phyloP scores from a whole-genome alignment of 2,797 vertebrate species.

The Catostomus latipinnis region DNA sequence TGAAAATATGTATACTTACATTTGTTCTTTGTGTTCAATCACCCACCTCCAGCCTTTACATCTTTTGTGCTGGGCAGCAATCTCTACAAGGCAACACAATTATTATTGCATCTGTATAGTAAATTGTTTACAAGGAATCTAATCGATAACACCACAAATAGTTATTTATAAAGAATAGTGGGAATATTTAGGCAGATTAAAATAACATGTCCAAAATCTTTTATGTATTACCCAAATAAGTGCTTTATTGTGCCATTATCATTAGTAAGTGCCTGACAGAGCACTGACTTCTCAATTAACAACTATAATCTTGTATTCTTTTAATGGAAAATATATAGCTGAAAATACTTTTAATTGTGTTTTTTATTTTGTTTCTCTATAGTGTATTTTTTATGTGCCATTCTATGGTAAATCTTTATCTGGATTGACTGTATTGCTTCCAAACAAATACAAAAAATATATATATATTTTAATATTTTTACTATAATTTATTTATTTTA shows the following conservation, averaged over 20 bases:
- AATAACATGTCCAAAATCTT: not conserved
- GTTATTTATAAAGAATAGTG: not conserved
- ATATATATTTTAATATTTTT: too few species aligned
- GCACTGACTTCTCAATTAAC: too few species aligned
- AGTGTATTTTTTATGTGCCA: not conserved
- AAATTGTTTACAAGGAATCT: not conserved
- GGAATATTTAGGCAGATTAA: not conserved
- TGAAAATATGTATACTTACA: not conserved
- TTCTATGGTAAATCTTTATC: not conserved
- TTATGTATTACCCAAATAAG: not conserved
- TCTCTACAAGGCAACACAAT: not conserved
- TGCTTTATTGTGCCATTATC: too few species aligned
- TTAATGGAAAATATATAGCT: too few species aligned
- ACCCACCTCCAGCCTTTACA: not conserved
- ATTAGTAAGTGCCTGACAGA: too few species aligned
- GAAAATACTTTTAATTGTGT: too few species aligned
- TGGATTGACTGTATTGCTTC: too few species aligned
- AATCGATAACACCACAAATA: too few species aligned
- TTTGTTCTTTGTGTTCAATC: not conserved
- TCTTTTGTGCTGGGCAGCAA: slow-evolving; percentile 1
- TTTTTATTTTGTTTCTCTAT: too few species aligned
- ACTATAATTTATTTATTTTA: too few species aligned
- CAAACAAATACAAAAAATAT: too few species aligned
- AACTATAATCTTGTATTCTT: too few species aligned
- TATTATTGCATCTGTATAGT: not conserved